Base-by-base conservation (phyloP, 2,888 invertebrate genomes). In the Cryptocephalus moraei region DNA sequence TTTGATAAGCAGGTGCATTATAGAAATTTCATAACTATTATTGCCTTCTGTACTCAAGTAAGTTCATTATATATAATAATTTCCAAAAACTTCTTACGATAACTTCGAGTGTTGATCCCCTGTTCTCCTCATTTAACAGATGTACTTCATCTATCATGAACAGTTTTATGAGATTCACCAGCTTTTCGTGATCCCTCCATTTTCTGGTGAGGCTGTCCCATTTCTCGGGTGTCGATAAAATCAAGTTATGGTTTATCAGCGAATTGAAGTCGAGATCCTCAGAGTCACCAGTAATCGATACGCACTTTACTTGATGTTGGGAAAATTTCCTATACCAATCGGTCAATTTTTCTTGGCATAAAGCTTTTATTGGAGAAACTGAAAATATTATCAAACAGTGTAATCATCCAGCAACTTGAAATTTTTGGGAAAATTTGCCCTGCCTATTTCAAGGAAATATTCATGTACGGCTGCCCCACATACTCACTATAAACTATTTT, bases 171-270 rank as follows among this genome's bases (percentile, higher is more conserved):
- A 74, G 64, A 51, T 78, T 74, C 12, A 86, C 78, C 10, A 86
- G 64, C 8, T 74, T 68, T 47, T 74, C 73, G 61, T 84, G 78
- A 59, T 86, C 84, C 53, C 76, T 77, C 85, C 85, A 87, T 50
- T 79, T 75, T 47, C 89, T 75, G 0, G 87, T 88, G 56, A 89
- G 63, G 56, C 84, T 82, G 66, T 90, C 89, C 87, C 87, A 89
- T 69, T 89, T 89, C 68, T 89, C 89, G 0, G 89, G 89, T 1
- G 90, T 90, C 3, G 88, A 86, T 59, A 88, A 77, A 57, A 89
- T 79, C 42, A 84, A 69, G 60, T 86, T 77, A 49, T 69, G 71
- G 50, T 70, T 57, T 22, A 59, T 51, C 8, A 74, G 58, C 41
- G 53, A 53, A 36, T 68, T 61, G 45, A 79, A 77, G 56, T 86